Evolutionary conservation across 2,888 invertebrate genomes (phyloP).

Genomic region (Esperia sulphurella): DNA sequence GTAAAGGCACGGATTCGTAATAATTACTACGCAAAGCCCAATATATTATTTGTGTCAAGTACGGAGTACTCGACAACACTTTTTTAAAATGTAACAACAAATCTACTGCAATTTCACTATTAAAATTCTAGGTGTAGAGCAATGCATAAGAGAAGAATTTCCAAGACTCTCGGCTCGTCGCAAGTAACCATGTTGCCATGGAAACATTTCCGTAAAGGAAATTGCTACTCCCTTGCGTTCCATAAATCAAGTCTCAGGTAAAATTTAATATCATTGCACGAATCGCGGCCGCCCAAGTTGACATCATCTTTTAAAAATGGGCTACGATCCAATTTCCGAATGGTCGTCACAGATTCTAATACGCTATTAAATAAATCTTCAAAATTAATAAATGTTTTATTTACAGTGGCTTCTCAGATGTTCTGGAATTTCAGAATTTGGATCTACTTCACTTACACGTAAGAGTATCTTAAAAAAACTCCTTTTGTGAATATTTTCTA

Average conservation of each 20-base stretch:
- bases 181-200: conserved; percentile 35
- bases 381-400: background rate
- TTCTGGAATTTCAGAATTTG: too few species aligned
- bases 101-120: background rate
- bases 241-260: conserved; percentile 65
- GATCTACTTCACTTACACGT: too few species aligned
- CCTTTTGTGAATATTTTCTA: too few species aligned
- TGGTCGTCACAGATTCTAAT: background rate
- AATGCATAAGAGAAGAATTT: background rate
- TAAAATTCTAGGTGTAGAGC: background rate
- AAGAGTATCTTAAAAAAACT: too few species aligned
- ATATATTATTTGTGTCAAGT: too few species aligned
- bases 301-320: conserved; percentile 30
- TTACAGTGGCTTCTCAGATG: conserved; percentile 6
- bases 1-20: too few species aligned
- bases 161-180: conserved; percentile 6
- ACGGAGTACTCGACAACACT: too few species aligned
- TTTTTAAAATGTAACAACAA: too few species aligned
- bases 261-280: conserved; percentile 59
- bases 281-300: conserved; percentile 28
- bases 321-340: conserved; percentile 26
- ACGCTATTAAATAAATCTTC: background rate
- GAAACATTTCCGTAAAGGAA: conserved; percentile 60
- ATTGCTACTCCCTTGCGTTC: conserved; percentile 56
- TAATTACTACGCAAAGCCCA: too few species aligned